Percentiles rank a stretch among this genome's conserved stretches.
Evolutionary conservation across 2,888 invertebrate genomes (phyloP).

Genomic region (Acanthococcus lagerstroemiae): DNA sequence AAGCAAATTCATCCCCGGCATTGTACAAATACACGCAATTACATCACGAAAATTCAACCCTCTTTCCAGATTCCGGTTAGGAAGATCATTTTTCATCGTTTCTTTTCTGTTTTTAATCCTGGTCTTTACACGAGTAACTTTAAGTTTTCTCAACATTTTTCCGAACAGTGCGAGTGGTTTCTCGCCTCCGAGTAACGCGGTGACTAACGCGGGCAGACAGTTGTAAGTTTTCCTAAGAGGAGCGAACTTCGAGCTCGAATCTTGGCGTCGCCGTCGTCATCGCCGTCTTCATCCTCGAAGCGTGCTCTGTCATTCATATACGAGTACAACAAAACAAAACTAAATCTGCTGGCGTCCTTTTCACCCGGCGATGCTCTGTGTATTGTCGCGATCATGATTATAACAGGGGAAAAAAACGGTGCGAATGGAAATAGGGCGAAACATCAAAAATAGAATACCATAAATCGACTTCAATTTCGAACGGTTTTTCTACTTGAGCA

Average conservation of each 20-base stretch:
- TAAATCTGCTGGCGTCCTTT: no score
- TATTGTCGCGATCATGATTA: no score
- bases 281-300: neutral
- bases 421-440: neutral
- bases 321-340: neutral
- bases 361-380: no score
- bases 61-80: neutral
- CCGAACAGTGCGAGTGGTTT: neutral
- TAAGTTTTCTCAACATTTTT: neutral
- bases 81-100: neutral
- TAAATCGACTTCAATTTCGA: no score
- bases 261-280: neutral
- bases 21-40: no score
- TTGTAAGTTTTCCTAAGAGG: neutral
- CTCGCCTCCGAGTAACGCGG: neutral
- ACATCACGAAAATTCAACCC: neutral
- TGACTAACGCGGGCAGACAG: neutral
- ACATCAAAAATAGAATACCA: neutral
- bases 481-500: no score
- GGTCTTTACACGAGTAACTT: neutral
- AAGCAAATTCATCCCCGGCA: no score
- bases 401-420: no score
- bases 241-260: neutral
- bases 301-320: neutral
- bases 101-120: neutral